Evolutionary conservation across 2,797 vertebrate genomes (phyloP).

Genomic region (Remorina albescens): DNA sequence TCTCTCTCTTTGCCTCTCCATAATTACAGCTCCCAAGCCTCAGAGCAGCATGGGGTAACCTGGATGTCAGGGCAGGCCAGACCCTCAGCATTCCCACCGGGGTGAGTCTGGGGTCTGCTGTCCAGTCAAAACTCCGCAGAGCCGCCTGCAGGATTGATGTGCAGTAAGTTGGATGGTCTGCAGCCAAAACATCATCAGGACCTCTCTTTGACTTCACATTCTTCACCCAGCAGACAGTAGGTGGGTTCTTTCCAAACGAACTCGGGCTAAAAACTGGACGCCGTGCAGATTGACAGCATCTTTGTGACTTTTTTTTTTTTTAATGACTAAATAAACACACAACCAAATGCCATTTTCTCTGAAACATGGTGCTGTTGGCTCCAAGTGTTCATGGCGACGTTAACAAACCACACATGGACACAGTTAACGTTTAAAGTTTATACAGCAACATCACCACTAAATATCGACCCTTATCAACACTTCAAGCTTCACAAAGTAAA

Average conservation of each 20-base stretch:
- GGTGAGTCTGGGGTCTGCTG: conserved; percentile 75
- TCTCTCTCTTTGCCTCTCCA: conserved; percentile 28
- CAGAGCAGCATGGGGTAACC: conserved; percentile 66
- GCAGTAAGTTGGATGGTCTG: conserved; percentile 60
- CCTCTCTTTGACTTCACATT: conserved; percentile 72
- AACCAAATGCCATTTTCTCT: neutral
- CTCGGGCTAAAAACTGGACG: conserved; percentile 17
- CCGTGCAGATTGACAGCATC: neutral
- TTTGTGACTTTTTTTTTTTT: too few species aligned
- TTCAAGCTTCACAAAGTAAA: too few species aligned
- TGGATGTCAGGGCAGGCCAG: conserved; percentile 66
- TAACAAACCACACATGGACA: neutral
- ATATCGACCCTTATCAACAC: neutral
- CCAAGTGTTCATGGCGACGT: neutral
- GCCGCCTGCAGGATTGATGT: conserved; percentile 63
- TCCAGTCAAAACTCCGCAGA: conserved; percentile 66
- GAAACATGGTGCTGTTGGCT: neutral
- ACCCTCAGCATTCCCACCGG: conserved; percentile 74
- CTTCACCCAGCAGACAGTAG: conserved; percentile 56
- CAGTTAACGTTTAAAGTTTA: neutral
- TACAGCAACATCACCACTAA: neutral
- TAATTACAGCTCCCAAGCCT: conserved; percentile 78
- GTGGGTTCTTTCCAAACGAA: conserved; percentile 34
- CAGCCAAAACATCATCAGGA: conserved; percentile 74
- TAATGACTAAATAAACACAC: too few species aligned